phyloP scores from a whole-genome alignment of 2,113 vertebrate genomes.

The Hippolais icterina region DNA sequence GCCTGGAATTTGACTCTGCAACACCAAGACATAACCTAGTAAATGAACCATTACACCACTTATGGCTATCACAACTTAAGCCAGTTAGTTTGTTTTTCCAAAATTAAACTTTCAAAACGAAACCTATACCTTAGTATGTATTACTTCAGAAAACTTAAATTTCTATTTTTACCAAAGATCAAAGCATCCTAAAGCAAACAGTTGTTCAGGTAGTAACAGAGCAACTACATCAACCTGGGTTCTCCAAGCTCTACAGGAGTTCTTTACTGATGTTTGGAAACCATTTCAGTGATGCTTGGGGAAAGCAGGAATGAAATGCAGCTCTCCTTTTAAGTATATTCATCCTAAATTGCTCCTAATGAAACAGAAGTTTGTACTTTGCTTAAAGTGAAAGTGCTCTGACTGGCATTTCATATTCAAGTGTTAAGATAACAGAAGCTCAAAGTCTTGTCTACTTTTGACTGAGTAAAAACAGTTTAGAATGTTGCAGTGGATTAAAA shows the following conservation, averaged over 20 bases:
- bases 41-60: constrained; percentile 58
- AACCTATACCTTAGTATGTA: background rate
- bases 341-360: background rate
- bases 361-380: background rate
- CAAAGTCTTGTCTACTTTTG: background rate
- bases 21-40: constrained; percentile 63
- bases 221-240: background rate
- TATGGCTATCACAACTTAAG: constrained; percentile 44
- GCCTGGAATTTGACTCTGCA: constrained; percentile 71
- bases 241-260: background rate
- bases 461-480: background rate
- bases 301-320: background rate
- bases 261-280: background rate
- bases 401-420: background rate
- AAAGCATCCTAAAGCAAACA: constrained; percentile 9
- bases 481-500: background rate
- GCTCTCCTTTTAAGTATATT: background rate
- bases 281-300: background rate
- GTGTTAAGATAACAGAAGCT: background rate
- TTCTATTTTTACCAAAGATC: background rate
- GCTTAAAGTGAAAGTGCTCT: background rate
- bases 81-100: constrained; percentile 39
- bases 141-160: constrained; percentile 5
- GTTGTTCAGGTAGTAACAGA: background rate
- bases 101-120: constrained; percentile 48